Evolutionary conservation across 1,140 invertebrate genomes (phyloP).

Genomic region (Anadara kagoshimensis): DNA sequence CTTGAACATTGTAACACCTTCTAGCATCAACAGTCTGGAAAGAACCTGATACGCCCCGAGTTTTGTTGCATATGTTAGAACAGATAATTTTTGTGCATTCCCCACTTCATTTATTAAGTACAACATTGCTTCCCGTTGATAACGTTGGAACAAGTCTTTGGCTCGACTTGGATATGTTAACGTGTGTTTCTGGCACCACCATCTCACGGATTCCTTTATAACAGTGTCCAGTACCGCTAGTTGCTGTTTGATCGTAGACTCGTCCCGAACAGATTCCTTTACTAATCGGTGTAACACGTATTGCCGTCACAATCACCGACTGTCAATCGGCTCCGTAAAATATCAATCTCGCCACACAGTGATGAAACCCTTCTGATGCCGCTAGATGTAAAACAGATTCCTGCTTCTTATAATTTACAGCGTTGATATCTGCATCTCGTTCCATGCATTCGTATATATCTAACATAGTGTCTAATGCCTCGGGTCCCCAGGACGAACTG

Average conservation of each 20-base stretch:
- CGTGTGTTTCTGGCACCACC: slow-evolving; percentile 49
- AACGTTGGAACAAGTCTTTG: slow-evolving; percentile 16
- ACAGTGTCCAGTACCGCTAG: slow-evolving; percentile 48
- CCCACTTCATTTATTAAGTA: slow-evolving; percentile 43
- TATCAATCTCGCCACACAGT: slow-evolving; percentile 45
- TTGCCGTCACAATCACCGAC: slow-evolving; percentile 53
- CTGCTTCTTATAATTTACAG: slow-evolving; percentile 44
- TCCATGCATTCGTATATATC: slow-evolving; percentile 64
- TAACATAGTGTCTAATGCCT: slow-evolving; percentile 60
- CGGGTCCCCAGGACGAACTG: slow-evolving; percentile 52
- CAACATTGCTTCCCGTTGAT: slow-evolving; percentile 45
- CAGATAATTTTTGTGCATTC: slow-evolving; percentile 54
- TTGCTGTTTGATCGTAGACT: slow-evolving; percentile 13
- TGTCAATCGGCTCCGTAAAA: slow-evolving; percentile 53
- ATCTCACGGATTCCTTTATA: slow-evolving; percentile 43
- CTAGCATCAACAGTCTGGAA: slow-evolving; percentile 34
- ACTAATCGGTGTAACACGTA: slow-evolving; percentile 60
- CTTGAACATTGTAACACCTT: slow-evolving; percentile 41
- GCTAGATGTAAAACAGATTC: slow-evolving; percentile 62
- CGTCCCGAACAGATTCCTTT: slow-evolving; percentile 24
- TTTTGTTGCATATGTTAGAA: slow-evolving; percentile 54
- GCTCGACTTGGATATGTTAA: slow-evolving; percentile 45
- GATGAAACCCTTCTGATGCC: slow-evolving; percentile 46
- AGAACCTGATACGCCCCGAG: slow-evolving; percentile 46
- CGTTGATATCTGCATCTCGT: slow-evolving; percentile 62